Conservation (phyloP, 2,797 vertebrate species). For the Gymnodraco acuticeps region DNA sequence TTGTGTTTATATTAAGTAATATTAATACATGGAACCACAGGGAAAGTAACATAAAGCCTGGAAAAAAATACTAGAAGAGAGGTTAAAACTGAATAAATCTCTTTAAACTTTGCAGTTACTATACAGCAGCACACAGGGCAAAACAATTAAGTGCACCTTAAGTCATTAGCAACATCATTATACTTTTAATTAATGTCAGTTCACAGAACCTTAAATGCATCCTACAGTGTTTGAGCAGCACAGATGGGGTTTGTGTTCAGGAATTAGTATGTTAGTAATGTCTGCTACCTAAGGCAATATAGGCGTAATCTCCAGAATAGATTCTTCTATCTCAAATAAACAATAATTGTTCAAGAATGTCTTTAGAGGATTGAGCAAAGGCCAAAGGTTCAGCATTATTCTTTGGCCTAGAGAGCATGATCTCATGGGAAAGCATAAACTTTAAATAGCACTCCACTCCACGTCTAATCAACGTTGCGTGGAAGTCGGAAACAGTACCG, state of each 20-base stretch:
- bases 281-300: neutral
- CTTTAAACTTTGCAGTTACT: conserved; percentile 28
- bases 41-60: conserved; percentile 23
- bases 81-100: conserved; percentile 23
- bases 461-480: too few relatives aligned
- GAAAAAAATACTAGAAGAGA: neutral
- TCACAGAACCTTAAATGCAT: conserved; percentile 29
- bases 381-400: neutral
- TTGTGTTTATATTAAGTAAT: conserved; percentile 30
- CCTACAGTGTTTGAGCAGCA: conserved; percentile 14
- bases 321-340: conserved; percentile 4
- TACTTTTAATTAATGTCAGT: conserved; percentile 47
- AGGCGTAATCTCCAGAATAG: conserved; percentile 19
- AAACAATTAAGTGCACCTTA: conserved; percentile 42
- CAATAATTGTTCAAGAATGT: neutral
- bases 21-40: conserved; percentile 30
- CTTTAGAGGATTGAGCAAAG: neutral
- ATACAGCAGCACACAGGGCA: conserved; percentile 40
- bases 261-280: neutral
- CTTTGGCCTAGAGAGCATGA: neutral
- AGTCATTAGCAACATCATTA: conserved; percentile 58
- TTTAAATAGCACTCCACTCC: too few relatives aligned
- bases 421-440: too few relatives aligned
- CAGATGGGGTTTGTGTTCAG: conserved; percentile 7
- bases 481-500: too few relatives aligned